Percentiles rank a stretch among this genome's conserved stretches.
phyloP scores from a whole-genome alignment of 2,797 vertebrate genomes.

The Chromobotia macracanthus region DNA sequence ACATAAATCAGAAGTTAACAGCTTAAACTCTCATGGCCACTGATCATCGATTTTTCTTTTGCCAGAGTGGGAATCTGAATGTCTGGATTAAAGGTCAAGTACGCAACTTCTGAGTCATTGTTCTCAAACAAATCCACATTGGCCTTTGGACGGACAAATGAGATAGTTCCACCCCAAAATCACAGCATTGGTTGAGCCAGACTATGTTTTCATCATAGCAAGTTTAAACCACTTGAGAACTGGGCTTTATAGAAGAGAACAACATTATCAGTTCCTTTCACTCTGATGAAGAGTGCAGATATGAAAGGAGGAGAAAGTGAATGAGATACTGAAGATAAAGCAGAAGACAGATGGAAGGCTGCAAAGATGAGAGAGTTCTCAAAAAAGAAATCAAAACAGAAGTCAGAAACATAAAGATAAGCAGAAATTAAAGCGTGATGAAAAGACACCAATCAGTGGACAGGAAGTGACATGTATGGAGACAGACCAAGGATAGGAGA shows the following conservation, averaged over 20 bases:
- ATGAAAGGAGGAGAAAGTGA: constrained; percentile 53
- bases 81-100: neutral
- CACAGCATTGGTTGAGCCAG: too few species aligned
- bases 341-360: constrained; percentile 48
- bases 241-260: constrained; percentile 25
- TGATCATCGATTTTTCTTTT: neutral
- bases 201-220: constrained; percentile 1
- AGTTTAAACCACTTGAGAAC: constrained; percentile 22
- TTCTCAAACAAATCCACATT: neutral
- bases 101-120: neutral
- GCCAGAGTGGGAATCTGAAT: constrained; percentile 13
- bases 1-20: constrained; percentile 15
- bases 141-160: neutral
- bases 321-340: constrained; percentile 46
- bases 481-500: constrained; percentile 39
- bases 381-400: constrained; percentile 51
- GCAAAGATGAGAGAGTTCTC: constrained; percentile 35
- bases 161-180: neutral
- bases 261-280: constrained; percentile 41
- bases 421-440: constrained; percentile 40
- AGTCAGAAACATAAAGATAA: constrained; percentile 47
- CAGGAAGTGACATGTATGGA: constrained; percentile 38
- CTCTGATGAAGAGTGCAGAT: constrained; percentile 1
- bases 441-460: constrained; percentile 46
- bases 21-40: neutral